Percentiles rank a stretch among this genome's conserved stretches.
phyloP scores from a whole-genome alignment of 1,140 invertebrate genomes.

The Aleiodes sp. region DNA sequence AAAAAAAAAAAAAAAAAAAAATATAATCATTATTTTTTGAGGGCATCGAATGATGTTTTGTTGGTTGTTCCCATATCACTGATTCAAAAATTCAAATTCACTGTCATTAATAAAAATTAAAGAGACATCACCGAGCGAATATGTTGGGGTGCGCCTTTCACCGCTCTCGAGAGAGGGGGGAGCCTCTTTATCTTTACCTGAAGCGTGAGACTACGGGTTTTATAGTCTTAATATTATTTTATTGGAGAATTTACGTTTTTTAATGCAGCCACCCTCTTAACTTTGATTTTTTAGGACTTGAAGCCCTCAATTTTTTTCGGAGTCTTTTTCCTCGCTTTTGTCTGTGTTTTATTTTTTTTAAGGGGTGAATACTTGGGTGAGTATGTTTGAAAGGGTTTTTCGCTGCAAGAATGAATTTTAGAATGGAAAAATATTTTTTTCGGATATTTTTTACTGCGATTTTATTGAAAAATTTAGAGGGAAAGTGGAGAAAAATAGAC shows the following conservation, averaged over 20 bases:
- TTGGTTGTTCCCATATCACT: slow-evolving; percentile 63
- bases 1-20: background rate
- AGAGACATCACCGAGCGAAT: slow-evolving; percentile 61
- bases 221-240: slow-evolving; percentile 49
- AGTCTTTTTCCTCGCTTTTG: background rate
- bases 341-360: background rate
- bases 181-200: slow-evolving; percentile 66
- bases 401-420: no score
- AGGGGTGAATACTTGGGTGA: background rate
- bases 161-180: slow-evolving; percentile 28
- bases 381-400: background rate
- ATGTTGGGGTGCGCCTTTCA: slow-evolving; percentile 48
- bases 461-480: no score
- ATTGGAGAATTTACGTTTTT: slow-evolving; percentile 26
- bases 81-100: slow-evolving; percentile 66
- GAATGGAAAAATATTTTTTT: no score
- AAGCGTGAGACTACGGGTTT: slow-evolving; percentile 65
- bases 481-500: no score
- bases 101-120: slow-evolving; percentile 68
- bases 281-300: background rate
- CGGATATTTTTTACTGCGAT: no score
- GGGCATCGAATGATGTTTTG: background rate
- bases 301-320: background rate
- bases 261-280: slow-evolving; percentile 28
- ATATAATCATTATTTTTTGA: background rate